Evolutionary conservation across 1,140 invertebrate genomes (phyloP).

Genomic region (Drusus annulatus): DNA sequence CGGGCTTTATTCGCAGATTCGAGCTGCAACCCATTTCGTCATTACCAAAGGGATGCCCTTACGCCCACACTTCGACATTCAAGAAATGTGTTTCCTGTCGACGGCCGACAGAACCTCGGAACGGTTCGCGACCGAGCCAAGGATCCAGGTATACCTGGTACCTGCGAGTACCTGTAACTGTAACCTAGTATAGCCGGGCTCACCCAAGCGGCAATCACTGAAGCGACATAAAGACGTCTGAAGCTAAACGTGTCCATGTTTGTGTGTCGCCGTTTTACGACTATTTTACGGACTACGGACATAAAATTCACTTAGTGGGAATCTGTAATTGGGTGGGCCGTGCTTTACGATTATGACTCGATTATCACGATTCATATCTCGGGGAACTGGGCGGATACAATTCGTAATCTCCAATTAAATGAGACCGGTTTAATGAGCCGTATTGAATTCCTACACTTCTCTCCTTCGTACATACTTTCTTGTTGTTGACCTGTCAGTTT

Average conservation of each 20-base stretch:
- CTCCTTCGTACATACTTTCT: too few species aligned
- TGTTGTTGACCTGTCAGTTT: too few species aligned
- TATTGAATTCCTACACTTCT: too few species aligned
- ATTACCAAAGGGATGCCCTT: constrained; percentile 5
- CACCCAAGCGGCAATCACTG: neutral
- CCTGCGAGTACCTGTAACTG: neutral
- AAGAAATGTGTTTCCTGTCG: neutral
- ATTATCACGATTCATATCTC: constrained; percentile 1
- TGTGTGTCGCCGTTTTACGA: neutral
- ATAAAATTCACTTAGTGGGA: neutral
- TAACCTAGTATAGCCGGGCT: neutral
- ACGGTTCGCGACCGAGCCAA: too few species aligned
- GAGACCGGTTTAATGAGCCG: neutral
- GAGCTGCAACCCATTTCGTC: neutral
- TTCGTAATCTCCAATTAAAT: constrained; percentile 6
- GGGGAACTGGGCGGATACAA: neutral
- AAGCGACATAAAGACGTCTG: constrained; percentile 3
- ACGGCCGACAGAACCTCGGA: neutral
- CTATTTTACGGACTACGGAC: constrained; percentile 1
- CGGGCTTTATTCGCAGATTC: neutral
- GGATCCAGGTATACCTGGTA: too few species aligned
- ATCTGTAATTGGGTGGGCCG: constrained; percentile 7
- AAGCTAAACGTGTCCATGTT: neutral
- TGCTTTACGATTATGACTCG: constrained; percentile 17
- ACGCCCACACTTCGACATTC: neutral